phyloP scores from a whole-genome alignment of 2,797 vertebrate genomes.

The Trachops cirrhosus region DNA sequence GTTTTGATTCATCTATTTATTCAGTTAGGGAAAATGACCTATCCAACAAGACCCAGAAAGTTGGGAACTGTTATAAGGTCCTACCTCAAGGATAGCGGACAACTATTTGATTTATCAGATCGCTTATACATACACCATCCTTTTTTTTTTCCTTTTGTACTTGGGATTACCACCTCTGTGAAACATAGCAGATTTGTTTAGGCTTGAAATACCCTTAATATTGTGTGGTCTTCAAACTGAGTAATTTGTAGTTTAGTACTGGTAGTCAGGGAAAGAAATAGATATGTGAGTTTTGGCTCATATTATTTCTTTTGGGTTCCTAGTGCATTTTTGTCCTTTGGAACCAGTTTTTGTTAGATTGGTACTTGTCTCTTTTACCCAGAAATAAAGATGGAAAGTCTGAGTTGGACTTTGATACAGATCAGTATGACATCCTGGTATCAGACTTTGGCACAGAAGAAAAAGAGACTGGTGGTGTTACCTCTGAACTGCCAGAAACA shows the following conservation, averaged over 20 bases:
- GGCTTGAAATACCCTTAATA: conserved; percentile 21
- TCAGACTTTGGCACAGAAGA: conserved; percentile 84
- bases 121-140: not conserved
- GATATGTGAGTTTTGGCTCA: conserved; percentile 41
- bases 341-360: conserved; percentile 67
- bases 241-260: conserved; percentile 8
- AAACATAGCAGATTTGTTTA: conserved; percentile 31
- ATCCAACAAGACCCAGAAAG: not conserved
- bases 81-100: not conserved
- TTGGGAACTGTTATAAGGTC: conserved; percentile 30
- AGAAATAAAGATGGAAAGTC: conserved; percentile 88
- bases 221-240: conserved; percentile 24
- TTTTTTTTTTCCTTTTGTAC: conserved; percentile 5
- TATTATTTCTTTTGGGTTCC: conserved; percentile 56
- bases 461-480: conserved; percentile 75
- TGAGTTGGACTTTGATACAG: conserved; percentile 89
- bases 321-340: conserved; percentile 40
- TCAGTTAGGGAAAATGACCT: conserved; percentile 30
- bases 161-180: not conserved
- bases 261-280: conserved; percentile 32
- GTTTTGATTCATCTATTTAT: conserved; percentile 32
- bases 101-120: conserved; percentile 41
- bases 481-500: conserved; percentile 84
- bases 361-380: conserved; percentile 63
- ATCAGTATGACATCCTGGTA: conserved; percentile 84